Evolutionary conservation across 1,140 invertebrate genomes (phyloP), one percentile per base, ranked within the genome.

Genomic region (Archivesica marissinica): DNA sequence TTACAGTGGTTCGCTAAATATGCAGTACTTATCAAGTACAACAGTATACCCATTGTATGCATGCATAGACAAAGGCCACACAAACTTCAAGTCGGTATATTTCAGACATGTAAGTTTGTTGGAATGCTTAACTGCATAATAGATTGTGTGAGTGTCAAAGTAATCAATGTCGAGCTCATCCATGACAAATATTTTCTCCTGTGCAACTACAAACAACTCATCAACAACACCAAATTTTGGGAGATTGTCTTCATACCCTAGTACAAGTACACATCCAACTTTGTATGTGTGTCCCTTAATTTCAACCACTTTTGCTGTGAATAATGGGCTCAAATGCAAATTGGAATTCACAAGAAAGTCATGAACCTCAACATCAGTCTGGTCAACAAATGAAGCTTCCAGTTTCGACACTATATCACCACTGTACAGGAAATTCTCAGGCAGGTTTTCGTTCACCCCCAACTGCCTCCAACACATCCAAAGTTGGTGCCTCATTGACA

Each of bases 1-100:
- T n/a, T n/a, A n/a, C n/a, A n/a, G n/a, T n/a, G n/a, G n/a, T 68
- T 47, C 68, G 30, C n/a, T 50, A 47, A 72, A 72, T 72, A 72
- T 44, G n/a, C 44, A 41, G 17, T 72, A 41, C 25, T 72, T 47
- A 38, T 72, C 25, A 25, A 47, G n/a, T 7, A 72, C 38, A 47
- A 72, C 68, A 44, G 25, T 25, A 44, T 47, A 15, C 25, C 39
- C 39, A 50, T 13, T 23, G 15, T 28, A 25, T 2, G 4, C 23
- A 25, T 72, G 44, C 25, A 72, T 2, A 23, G 39, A 50, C 33
- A 68, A 38, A 38, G 15, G 64, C 33, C 35, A 68, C 17, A 47
- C 38, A 25, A 50, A 72, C 9, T 72, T 47, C n/a, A 72, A 28
- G 33, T 47, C 68, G 2, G 54, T 35, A 33, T 64, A 64, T 7